Base-by-base conservation (phyloP, 2,888 invertebrate species). In the Polydrusus tereticollis region DNA sequence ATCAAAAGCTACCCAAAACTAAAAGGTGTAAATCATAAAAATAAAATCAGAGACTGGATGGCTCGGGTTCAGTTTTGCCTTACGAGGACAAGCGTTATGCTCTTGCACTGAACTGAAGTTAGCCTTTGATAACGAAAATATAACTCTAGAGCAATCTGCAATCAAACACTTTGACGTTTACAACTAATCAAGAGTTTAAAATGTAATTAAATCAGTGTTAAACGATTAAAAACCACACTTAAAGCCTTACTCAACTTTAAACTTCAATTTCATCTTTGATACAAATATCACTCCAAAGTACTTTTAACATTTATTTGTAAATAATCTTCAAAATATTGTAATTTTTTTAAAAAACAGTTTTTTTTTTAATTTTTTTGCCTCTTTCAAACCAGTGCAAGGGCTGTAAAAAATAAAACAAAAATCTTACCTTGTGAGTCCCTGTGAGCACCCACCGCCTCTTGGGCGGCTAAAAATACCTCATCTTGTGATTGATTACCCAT, bases 341-440 rank as follows among this genome's bases (percentile, higher is more conserved):
- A 18, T 16, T 18, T 45, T 45, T 45, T 43, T 43, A 6, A 16
- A 16, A 18, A 43, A 43, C n/a, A n/a, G n/a, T n/a, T n/a, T 16
- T 43, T 43, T 1, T 18, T 16, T 14, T 16, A 6, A 41, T n/a
- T 33, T n/a, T n/a, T n/a, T 33, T 38, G 72, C 72, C 65, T 75
- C 66, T 62, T 70, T 78, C 79, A 80, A 74, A 78, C 70, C 74
- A 58, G 71, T 76, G 72, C 75, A 75, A 75, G 78, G 78, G 79
- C 76, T 72, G 75, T 73, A 78, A 78, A 79, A 81, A 82, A 78
- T 80, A 77, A 79, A 83, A 85, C 83, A 84, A 84, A 87, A 87
- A 87, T 88, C 94, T 93, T 94, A 95, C 95, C 95, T 95, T 95
- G 94, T 86, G 94, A 93, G 88, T 95, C 95, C 88, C 94, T 91